Evolutionary conservation across 2,797 vertebrate species (phyloP).

Genomic region (Anguilla anguilla): DNA sequence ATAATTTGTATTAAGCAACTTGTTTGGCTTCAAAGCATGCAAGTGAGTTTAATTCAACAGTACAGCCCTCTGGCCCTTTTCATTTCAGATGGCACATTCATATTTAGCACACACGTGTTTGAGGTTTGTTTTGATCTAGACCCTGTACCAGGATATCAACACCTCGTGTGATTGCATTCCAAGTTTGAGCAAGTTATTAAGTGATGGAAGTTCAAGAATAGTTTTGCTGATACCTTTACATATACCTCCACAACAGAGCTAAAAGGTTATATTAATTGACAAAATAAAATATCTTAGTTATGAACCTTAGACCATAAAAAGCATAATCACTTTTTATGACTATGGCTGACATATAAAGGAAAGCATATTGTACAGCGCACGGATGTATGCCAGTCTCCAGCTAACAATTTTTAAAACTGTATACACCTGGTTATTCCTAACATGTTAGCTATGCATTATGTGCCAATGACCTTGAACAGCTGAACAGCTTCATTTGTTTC

Average conservation of each 20-base stretch:
- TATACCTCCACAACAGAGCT: not conserved
- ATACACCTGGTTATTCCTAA: slow-evolving; percentile 63
- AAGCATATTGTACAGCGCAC: slow-evolving; percentile 37
- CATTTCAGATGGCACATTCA: not conserved
- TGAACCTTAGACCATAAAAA: not conserved
- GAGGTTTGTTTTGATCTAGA: not conserved
- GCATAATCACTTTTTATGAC: slow-evolving; percentile 1
- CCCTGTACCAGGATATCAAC: not conserved
- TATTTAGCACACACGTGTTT: not conserved
- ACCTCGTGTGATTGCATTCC: not conserved
- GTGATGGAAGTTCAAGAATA: slow-evolving; percentile 7
- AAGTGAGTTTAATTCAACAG: not conserved
- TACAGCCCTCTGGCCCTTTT: not conserved
- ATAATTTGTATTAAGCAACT: not conserved
- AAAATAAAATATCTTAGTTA: not conserved
- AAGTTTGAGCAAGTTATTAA: not conserved
- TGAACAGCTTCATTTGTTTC: slow-evolving; percentile 61
- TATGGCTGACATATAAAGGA: slow-evolving; percentile 55
- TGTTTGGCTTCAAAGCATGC: not conserved
- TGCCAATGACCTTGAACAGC: slow-evolving; percentile 72
- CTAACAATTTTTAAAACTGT: slow-evolving; percentile 57
- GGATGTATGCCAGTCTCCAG: not conserved
- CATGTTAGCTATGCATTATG: slow-evolving; percentile 64
- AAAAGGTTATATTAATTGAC: not conserved
- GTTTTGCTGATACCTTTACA: not conserved